Conservation (phyloP, 53 echinoderm and acorn worm species). For the Echinarachnius parma region DNA sequence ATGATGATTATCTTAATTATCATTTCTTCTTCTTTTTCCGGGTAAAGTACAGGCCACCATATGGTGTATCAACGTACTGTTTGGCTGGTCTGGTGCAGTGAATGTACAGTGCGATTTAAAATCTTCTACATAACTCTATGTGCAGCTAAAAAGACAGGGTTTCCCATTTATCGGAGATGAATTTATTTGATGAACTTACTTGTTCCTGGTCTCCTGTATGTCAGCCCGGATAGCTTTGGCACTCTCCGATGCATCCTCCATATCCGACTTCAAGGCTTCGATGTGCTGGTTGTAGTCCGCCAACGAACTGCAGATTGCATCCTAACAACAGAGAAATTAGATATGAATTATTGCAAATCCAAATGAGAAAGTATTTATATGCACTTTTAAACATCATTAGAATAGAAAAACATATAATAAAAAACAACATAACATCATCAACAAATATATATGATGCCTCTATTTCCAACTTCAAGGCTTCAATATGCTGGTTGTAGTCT, state of each 20-base stretch:
- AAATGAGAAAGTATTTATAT: too few relatives aligned
- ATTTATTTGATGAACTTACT: constrained; percentile 73
- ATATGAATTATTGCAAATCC: too few relatives aligned
- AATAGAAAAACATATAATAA: neutral
- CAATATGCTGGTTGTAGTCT: constrained; percentile 87
- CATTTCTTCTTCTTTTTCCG: too few relatives aligned
- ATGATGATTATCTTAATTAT: too few relatives aligned
- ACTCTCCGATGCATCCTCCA: constrained; percentile 98
- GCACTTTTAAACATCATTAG: too few relatives aligned
- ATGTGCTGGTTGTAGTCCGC: constrained; percentile 97
- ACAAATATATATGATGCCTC: constrained; percentile 14
- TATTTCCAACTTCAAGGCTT: constrained; percentile 68
- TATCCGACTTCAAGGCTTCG: constrained; percentile 80
- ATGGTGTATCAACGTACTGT: too few relatives aligned
- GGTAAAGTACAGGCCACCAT: too few relatives aligned
- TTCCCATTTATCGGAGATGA: too few relatives aligned
- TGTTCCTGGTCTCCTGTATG: constrained; percentile 96
- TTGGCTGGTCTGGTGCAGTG: too few relatives aligned
- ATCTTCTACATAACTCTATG: too few relatives aligned
- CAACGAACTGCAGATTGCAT: constrained; percentile 92
- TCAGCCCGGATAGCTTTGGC: constrained; percentile 88
- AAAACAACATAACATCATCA: neutral
- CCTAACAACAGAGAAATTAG: constrained; percentile 45
- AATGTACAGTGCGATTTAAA: too few relatives aligned
- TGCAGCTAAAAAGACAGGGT: too few relatives aligned